Evolutionary conservation across 2,888 invertebrate species (phyloP).

Genomic region (Campoplex nolae): DNA sequence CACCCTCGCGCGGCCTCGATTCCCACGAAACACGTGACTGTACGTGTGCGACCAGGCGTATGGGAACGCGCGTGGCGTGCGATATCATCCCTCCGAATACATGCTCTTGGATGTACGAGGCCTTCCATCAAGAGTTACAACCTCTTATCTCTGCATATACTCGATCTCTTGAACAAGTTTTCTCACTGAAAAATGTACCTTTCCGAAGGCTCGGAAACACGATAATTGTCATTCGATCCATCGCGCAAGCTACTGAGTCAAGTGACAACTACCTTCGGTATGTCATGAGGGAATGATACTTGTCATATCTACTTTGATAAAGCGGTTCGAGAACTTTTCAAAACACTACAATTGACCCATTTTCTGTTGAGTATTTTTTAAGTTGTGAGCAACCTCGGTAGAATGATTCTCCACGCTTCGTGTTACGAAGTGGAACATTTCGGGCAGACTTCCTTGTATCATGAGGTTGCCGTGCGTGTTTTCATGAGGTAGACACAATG

Average conservation of each 20-base stretch:
- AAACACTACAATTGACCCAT: background rate
- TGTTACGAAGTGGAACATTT: background rate
- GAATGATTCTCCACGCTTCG: background rate
- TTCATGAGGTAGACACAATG: conserved; percentile 19
- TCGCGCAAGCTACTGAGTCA: background rate
- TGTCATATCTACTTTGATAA: background rate
- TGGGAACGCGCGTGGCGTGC: conserved; percentile 54
- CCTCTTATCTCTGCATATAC: background rate
- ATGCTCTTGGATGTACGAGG: background rate
- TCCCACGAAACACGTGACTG: conserved; percentile 56
- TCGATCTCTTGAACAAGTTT: background rate
- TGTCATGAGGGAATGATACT: background rate
- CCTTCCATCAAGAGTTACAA: background rate
- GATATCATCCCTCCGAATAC: conserved; percentile 41
- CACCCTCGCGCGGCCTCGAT: conserved; percentile 53
- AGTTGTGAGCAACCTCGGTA: background rate
- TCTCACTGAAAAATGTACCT: background rate
- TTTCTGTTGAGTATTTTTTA: background rate
- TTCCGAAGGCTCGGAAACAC: background rate
- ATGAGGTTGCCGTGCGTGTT: conserved; percentile 30
- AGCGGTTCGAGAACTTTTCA: background rate
- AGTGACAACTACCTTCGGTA: background rate
- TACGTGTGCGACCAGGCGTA: conserved; percentile 36
- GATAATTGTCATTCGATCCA: background rate
- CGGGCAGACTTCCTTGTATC: background rate